phyloP scores from a whole-genome alignment of 2,113 vertebrate genomes.

The Leptocoma aspasia region DNA sequence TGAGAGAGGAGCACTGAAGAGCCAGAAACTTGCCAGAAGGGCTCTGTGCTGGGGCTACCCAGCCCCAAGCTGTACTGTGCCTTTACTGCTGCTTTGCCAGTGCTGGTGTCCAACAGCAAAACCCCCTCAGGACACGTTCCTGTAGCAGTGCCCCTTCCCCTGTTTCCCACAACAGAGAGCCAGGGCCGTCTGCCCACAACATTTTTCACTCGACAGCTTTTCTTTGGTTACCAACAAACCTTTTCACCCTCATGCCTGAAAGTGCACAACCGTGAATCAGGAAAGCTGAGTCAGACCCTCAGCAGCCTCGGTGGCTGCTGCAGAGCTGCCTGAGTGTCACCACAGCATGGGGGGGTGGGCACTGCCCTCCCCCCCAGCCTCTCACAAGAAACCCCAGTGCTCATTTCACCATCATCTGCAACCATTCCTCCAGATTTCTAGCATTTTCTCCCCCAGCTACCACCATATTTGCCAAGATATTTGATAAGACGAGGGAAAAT shows the following conservation, averaged over 20 bases:
- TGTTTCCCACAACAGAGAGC: neutral
- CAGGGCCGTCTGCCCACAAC: neutral
- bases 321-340: neutral
- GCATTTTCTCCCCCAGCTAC: neutral
- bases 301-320: neutral
- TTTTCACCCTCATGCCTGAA: neutral
- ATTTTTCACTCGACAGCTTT: neutral
- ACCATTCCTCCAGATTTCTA: neutral
- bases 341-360: rapidly evolving
- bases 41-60: neutral
- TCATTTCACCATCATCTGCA: neutral
- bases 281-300: neutral
- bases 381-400: neutral
- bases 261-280: neutral
- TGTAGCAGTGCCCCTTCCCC: neutral
- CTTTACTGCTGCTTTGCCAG: neutral
- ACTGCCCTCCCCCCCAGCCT: neutral
- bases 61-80: rapidly evolving
- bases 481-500: neutral
- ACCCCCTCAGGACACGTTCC: neutral
- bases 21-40: neutral
- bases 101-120: neutral
- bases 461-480: neutral
- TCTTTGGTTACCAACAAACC: neutral
- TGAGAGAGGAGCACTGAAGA: neutral